Base-by-base conservation (phyloP, 2,888 invertebrate genomes). In the Drosophila stalkeri region DNA sequence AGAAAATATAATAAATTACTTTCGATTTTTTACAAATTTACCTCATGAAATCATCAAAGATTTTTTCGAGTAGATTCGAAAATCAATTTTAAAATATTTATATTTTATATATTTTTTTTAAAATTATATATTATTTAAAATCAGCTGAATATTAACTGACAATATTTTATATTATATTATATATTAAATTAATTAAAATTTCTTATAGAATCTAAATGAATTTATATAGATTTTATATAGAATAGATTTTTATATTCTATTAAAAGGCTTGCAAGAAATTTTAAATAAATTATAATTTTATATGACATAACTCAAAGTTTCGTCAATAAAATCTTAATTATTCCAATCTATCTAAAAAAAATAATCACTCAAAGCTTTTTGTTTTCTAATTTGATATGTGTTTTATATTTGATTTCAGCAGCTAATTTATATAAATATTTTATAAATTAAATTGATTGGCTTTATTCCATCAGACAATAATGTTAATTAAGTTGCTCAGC, bases 401-500 rank as follows among this genome's bases (percentile, higher is more conserved):
- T 23, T 16, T 47, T 49, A n/a, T 7, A 20, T 35, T 23, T 16
- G 9, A 11, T 54, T n/a, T 59, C 9, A 27, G n/a, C 12, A 14
- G n/a, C 7, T 16, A 14, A 23, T 46, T 23, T 14, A 37, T 41
- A 37, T 12, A 41, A n/a, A 5, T n/a, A 41, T 41, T 39, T 18
- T 27, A 18, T 37, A 47, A 35, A 33, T 56, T n/a, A 27, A 43
- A 54, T 55, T 55, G 39, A 55, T 55, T 55, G 8, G 23, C 23
- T 46, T 18, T 27, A 55, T 18, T 20, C 39, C 35, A 61, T 41
- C 55, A 27, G 23, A 64, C 57, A 76, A 75, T 59, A 23, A 23
- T 72, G 65, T 23, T 64, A 62, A 80, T 59, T 62, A 61, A 37
- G 9, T 41, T 11, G 51, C 20, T 37, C 11, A 64, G 60, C 51